Evolutionary conservation across 2,797 vertebrate species (phyloP), one percentile per base, ranked within the genome.

Genomic region (Danio choprae): DNA sequence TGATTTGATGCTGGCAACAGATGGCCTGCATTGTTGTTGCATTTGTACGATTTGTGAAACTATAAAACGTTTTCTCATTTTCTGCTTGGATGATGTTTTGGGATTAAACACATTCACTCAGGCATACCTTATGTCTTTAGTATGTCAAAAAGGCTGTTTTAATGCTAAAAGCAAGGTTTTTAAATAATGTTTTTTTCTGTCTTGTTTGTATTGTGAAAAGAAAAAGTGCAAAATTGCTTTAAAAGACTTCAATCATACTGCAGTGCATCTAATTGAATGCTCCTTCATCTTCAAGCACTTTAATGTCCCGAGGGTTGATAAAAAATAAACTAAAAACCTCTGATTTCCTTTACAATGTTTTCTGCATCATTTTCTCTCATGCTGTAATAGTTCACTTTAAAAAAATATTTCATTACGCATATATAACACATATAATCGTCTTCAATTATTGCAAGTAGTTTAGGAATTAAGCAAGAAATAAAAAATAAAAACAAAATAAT

Each of bases 1-100:
- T 68, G 84, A 86, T 91, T 92, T 90, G 84, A 91, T 90, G 87
- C 87, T 67, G 15, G 74, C 86, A 87, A 87, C 92, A 94, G 92
- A 93, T 93, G 92, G 90, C 82, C 84, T 83, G 58, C 0, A 82
- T 84, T 88, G 85, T 86, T 91, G 87, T 83, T 88, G 89, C 85
- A 91, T 88, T 89, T 89, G 71, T 76, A 63, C 43, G 36, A 55
- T 83, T 70, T 83, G 72, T 50, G 44, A 75, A 80, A 79, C 58
- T 58, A 58, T 75, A 55, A 79, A 83, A 65, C 46, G 16, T 71
- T 79, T 71, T 70, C 56, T 71, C 56, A 79, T 71, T 79, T 79
- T 79, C 67, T 41, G 77, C 77, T 62, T 71, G 67, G 58, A n/a
- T 53, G 77, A 53, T 43, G 46, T 11, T 50, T 53, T 51, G 12